Conservation (phyloP, 1,140 invertebrate genomes). For the Stegodyphus dumicola region DNA sequence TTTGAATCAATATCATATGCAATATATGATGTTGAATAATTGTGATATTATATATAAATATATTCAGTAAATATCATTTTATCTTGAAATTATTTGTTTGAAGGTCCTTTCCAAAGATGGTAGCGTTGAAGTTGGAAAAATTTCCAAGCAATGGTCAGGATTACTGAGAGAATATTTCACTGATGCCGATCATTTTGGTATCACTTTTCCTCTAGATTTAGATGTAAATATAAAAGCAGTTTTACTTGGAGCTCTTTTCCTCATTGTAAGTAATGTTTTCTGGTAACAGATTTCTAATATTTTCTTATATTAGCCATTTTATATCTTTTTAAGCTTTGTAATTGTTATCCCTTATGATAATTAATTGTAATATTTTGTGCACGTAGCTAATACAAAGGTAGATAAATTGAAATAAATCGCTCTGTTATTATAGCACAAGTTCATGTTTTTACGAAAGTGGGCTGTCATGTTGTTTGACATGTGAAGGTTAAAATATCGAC, state of each 20-base stretch:
- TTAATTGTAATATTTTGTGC: background rate
- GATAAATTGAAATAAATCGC: background rate
- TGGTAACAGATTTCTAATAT: background rate
- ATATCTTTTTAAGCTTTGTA: background rate
- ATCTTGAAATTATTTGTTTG: constrained; percentile 62
- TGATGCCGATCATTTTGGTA: constrained; percentile 82
- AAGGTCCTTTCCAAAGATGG: constrained; percentile 59
- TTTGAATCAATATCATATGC: too few relatives aligned
- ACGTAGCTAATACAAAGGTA: background rate
- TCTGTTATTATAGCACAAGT: background rate
- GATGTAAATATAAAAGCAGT: constrained; percentile 85
- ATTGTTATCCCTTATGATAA: background rate
- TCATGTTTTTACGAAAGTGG: too few relatives aligned
- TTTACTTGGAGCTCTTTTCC: constrained; percentile 76
- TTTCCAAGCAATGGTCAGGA: constrained; percentile 82
- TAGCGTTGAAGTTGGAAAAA: constrained; percentile 75
- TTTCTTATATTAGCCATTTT: background rate
- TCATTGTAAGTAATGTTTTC: constrained; percentile 65
- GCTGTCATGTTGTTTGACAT: too few relatives aligned
- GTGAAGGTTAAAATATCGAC: too few relatives aligned
- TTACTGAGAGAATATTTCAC: constrained; percentile 78
- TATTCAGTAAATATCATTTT: too few relatives aligned
- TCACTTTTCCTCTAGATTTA: constrained; percentile 82
- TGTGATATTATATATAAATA: too few relatives aligned
- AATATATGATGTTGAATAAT: too few relatives aligned